Evolutionary conservation across 2,888 invertebrate genomes (phyloP), one percentile per base, ranked within the genome.

Genomic region (Lathronympha strigana): DNA sequence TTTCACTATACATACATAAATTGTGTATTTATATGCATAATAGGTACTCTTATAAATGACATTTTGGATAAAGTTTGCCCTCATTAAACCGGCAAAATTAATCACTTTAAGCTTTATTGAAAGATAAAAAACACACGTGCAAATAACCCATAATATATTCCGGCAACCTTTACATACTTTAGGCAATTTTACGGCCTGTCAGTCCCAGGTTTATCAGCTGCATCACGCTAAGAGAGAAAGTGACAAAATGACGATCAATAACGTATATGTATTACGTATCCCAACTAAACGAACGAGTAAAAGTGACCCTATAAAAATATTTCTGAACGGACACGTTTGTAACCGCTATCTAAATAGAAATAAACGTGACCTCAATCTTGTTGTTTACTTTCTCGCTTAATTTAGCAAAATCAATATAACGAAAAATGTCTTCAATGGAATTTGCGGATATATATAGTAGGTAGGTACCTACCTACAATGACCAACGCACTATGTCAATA

Each of bases 191-290:
- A 53, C 36, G 45, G 36, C 36, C 28, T 60, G 51, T 60, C 58
- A 33, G 17, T 13, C 21, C 8, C 47, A 13, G 38, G 17, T 57
- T 60, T 47, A 60, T 25, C 60, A 47, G 47, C 49, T n/a, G 17
- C 66, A 61, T 66, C 60, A 36, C 15, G 51, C 40, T 53, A 68
- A 71, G 60, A 69, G 67, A 67, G 71, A 69, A 68, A 86, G 86
- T 81, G 72, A 71, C 71, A 72, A 68, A 86, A 86, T 81, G 72
- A 71, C 71, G 72, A 73, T 74, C 72, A 75, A 75, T 77, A 76
- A 72, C 77, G 74, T 71, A 73, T 58, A 45, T 36, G 15, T 60
- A 62, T 68, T 68, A 68, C 68, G 66, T 68, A 67, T 66, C 40
- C 58, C 28, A 63, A 28, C 31, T 54, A 33, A 57, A 63, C 54